Base-by-base conservation (phyloP, 2,888 invertebrate genomes). In the Melipona beecheii region DNA sequence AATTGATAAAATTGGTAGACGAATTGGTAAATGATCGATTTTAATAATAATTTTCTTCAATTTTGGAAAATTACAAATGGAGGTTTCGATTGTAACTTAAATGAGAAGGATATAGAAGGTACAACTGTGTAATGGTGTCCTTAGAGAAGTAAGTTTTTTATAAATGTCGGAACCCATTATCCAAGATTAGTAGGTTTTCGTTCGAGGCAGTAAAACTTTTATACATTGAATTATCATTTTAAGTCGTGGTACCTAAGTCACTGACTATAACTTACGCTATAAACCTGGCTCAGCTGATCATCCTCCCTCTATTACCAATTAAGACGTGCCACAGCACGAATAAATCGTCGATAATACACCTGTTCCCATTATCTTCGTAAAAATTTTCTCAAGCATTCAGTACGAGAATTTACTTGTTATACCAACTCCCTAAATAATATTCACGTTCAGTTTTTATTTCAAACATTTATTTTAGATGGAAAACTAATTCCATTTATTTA, bases 181-280 rank as follows among this genome's bases (percentile, higher is more conserved):
- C 65, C 74, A 66, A 76, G 69, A 76, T 60, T 58, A 68, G 75
- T 50, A 50, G 31, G n/a, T 58, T 58, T 27, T 58, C 27, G 43
- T 36, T n/a, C 31, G 27, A 60, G n/a, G 75, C 50, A 66, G 27
- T 75, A 75, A 75, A 43, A 66, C 65, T 75, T 36, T 4, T 74
- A 52, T 43, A 56, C 52, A 43, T 24, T 75, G 65, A 75, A 66
- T 75, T 75, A 75, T 75, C 65, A 65, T 65, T 65, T 19, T 36
- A 54, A 54, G 74, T 66, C 74, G 65, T 43, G 27, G 43, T 36
- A 4, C 24, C 65, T 75, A 65, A 75, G 31, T 65, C 54, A 56
- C 17, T 54, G 74, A 65, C 65, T 75, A 65, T 75, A 75, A 75
- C 74, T 75, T 75, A 75, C 54, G 52, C 19, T 75, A 65, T 65